phyloP scores from a whole-genome alignment of 2,888 invertebrate species.

The Eucera pruinosa region DNA sequence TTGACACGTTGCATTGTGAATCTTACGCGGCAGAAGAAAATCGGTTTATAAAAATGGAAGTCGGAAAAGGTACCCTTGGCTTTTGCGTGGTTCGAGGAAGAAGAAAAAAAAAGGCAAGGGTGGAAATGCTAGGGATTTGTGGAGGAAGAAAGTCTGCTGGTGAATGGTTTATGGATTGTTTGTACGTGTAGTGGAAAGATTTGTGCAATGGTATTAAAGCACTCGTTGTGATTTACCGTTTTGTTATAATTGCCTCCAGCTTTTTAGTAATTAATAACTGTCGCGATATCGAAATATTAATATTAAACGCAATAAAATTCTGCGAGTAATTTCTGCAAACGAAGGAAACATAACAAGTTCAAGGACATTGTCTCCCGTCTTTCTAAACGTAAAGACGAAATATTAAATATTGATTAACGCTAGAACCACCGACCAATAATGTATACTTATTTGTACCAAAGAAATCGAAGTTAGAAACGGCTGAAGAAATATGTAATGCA shows the following conservation, averaged over 20 bases:
- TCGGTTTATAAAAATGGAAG: constrained; percentile 19
- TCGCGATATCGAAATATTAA: too few relatives aligned
- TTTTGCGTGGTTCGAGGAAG: background rate
- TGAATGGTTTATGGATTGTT: constrained; percentile 30
- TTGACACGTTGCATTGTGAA: constrained; percentile 17
- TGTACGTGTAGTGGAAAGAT: background rate
- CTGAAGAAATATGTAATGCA: too few relatives aligned
- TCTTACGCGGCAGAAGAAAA: background rate
- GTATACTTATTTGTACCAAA: too few relatives aligned
- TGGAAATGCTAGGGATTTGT: background rate
- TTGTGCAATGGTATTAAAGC: background rate
- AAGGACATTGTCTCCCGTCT: too few relatives aligned
- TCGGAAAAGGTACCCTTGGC: background rate
- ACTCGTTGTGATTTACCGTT: background rate
- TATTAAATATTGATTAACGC: too few relatives aligned
- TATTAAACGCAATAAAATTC: too few relatives aligned
- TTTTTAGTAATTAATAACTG: too few relatives aligned
- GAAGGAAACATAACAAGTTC: too few relatives aligned
- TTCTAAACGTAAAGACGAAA: too few relatives aligned
- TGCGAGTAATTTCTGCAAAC: too few relatives aligned
- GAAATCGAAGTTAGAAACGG: too few relatives aligned
- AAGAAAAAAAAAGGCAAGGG: background rate
- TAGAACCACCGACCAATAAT: too few relatives aligned
- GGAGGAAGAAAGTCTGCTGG: background rate
- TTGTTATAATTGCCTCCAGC: background rate